Base-by-base conservation (phyloP, 2,888 invertebrate genomes). In the Lysandra coridon region DNA sequence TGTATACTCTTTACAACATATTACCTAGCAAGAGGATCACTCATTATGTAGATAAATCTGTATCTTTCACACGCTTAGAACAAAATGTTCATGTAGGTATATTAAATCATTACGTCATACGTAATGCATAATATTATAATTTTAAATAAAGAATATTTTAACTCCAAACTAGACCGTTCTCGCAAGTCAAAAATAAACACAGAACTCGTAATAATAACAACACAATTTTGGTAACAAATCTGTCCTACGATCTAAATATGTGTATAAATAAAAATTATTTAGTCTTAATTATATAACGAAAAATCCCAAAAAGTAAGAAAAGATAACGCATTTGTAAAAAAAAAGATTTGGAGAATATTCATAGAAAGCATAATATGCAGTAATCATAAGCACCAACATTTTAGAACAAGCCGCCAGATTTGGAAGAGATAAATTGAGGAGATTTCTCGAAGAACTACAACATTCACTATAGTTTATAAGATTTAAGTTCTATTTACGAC, bases 161-260 rank as follows among this genome's bases (percentile, higher is more conserved):
- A 49, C 2, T 40, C 40, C 40, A 40, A 40, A 40, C 5, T 57
- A 60, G n/a, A 4, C 17, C n/a, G n/a, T 4, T 23, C 7, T 60
- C 17, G 30, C 33, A 37, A 69, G 33, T 37, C 5, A 12, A 12
- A 69, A 37, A 37, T 17, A 69, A 64, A 37, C 14, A 14, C 4
- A 69, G 69, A 69, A 33, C 33, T 69, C 33, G 14, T 1, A 69
- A 37, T 14, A 37, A 30, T 3, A 64, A 37, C 69, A 69, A 69
- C 33, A 69, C 69, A 69, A 37, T 37, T 69, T 69, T 17, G 69
- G 33, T 69, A 69, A 69, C 69, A 69, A 69, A 37, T 33, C 4
- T 37, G 30, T 30, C 69, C 33, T 69, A 69, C 17, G 14, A 14
- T 33, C 12, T 69, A 33, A 23, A 64, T 23, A 6, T 30, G n/a